Conservation (phyloP, 2,797 vertebrate species). For the Rousettus madagascariensis region DNA sequence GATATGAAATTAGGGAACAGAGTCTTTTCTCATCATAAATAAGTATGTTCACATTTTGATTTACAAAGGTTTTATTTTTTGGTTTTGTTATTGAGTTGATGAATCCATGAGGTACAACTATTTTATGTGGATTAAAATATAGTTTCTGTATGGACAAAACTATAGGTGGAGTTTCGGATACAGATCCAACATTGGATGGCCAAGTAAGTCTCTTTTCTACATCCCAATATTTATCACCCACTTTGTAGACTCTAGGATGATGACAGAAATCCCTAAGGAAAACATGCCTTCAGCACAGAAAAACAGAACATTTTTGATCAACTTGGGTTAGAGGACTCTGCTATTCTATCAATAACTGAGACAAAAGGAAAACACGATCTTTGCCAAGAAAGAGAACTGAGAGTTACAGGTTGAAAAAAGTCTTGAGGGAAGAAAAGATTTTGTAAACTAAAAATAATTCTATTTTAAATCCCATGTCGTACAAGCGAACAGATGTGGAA, state of each 20-base stretch:
- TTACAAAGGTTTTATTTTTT: background rate
- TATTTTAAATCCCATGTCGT: slow-evolving; percentile 43
- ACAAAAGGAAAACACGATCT: slow-evolving; percentile 51
- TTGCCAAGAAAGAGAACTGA: slow-evolving; percentile 47
- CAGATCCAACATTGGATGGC: background rate
- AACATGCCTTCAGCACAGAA: background rate
- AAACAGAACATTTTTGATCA: slow-evolving; percentile 45
- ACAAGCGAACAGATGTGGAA: slow-evolving; percentile 13
- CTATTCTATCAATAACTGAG: background rate
- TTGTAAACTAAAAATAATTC: slow-evolving; percentile 65
- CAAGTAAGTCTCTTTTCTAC: background rate
- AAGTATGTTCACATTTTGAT: background rate
- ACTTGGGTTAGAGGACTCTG: background rate
- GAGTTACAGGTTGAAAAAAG: slow-evolving; percentile 36
- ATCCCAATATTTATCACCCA: background rate
- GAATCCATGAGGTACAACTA: background rate
- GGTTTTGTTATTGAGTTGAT: background rate
- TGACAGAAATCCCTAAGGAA: background rate
- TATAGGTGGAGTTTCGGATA: background rate
- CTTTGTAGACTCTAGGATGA: background rate
- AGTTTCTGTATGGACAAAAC: background rate
- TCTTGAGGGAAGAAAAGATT: slow-evolving; percentile 51
- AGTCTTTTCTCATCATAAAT: background rate
- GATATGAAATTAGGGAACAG: background rate
- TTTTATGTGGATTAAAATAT: background rate